phyloP scores from a whole-genome alignment of 1,140 invertebrate species.

The Euwallacea similis region DNA sequence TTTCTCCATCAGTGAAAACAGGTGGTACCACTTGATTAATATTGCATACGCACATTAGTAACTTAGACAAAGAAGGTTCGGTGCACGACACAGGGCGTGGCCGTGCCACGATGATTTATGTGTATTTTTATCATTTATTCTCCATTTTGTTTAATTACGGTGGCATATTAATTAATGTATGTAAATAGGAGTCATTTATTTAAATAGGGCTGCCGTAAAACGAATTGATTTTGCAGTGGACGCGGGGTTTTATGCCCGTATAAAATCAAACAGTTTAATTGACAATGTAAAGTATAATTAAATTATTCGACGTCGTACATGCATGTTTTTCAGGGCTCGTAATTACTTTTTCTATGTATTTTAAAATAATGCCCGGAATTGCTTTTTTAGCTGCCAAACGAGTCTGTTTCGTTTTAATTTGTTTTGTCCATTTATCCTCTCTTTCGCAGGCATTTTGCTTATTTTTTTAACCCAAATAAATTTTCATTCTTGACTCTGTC shows the following conservation, averaged over 20 bases:
- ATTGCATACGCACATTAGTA: too few relatives aligned
- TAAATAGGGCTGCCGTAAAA: constrained; percentile 1
- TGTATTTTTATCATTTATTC: constrained; percentile 10
- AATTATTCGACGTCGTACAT: neutral
- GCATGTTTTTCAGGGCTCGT: too few relatives aligned
- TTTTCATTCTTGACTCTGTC: too few relatives aligned
- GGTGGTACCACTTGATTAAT: too few relatives aligned
- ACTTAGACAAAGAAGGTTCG: neutral
- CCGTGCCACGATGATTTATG: constrained; percentile 4
- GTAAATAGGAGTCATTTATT: constrained; percentile 6
- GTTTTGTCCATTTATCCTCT: too few relatives aligned
- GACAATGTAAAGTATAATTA: constrained; percentile 7
- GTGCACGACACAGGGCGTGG: neutral
- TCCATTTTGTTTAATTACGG: constrained; percentile 13
- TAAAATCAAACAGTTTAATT: constrained; percentile 10
- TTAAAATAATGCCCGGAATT: too few relatives aligned
- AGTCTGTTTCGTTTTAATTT: too few relatives aligned
- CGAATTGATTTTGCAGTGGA: neutral
- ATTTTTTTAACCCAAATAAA: too few relatives aligned
- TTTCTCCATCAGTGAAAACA: too few relatives aligned
- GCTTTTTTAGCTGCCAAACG: too few relatives aligned
- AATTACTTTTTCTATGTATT: too few relatives aligned
- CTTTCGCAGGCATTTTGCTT: too few relatives aligned
- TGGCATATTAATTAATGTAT: constrained; percentile 16
- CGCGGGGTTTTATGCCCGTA: constrained; percentile 4